These are phyloP conservation scores for Sphinx pinastri DNA, from an alignment of 2,888 invertebrate species.

Conservation along the genomic window DNA sequence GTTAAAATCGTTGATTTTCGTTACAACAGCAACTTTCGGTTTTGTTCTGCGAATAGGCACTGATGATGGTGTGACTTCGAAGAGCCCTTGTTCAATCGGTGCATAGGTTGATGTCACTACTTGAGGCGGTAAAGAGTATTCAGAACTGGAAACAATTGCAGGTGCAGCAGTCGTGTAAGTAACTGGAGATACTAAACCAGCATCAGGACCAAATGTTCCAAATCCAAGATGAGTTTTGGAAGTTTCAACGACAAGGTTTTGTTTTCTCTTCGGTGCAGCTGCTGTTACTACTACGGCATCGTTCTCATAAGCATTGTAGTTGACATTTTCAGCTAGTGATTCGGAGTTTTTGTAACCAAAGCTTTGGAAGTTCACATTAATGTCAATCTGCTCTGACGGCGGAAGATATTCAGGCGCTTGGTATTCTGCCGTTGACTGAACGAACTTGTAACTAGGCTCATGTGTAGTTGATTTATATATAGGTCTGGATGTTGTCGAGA, in stretches of 20 bases:
- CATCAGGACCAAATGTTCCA: slow-evolving; percentile 65
- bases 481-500: slow-evolving; percentile 57
- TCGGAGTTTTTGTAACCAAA: slow-evolving; percentile 53
- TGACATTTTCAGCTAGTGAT: slow-evolving; percentile 44
- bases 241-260: slow-evolving; percentile 70
- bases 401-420: slow-evolving; percentile 69
- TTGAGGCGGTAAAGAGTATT: slow-evolving; percentile 50
- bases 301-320: slow-evolving; percentile 61
- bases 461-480: slow-evolving; percentile 53
- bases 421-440: slow-evolving; percentile 59
- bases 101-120: slow-evolving; percentile 61
- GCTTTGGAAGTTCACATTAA: slow-evolving; percentile 52
- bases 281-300: slow-evolving; percentile 47
- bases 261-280: slow-evolving; percentile 56
- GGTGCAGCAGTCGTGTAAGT: slow-evolving; percentile 68
- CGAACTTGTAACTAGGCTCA: slow-evolving; percentile 51
- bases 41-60: slow-evolving; percentile 63
- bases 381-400: slow-evolving; percentile 53
- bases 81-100: slow-evolving; percentile 65
- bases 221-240: slow-evolving; percentile 71
- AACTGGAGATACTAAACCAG: slow-evolving; percentile 64
- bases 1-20: slow-evolving; percentile 88
- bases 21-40: slow-evolving; percentile 84
- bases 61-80: slow-evolving; percentile 67
- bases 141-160: slow-evolving; percentile 53